phyloP scores from a whole-genome alignment of 37 sponge, comb jelly and placozoan species.

The Hormiphora californensis region DNA sequence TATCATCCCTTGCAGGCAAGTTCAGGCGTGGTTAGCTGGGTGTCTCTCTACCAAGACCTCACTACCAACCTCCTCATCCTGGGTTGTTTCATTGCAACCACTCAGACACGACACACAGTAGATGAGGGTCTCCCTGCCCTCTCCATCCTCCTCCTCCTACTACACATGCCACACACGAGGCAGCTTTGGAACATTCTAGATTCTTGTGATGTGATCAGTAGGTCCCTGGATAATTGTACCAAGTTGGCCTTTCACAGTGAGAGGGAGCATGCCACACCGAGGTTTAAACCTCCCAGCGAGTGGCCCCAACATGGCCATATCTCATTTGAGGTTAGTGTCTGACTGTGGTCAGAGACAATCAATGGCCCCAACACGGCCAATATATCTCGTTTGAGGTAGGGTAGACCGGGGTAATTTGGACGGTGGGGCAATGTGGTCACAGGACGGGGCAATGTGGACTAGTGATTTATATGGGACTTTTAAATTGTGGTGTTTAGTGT shows the following conservation, averaged over 20 bases:
- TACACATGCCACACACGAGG: background rate
- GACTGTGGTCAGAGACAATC: too few species aligned
- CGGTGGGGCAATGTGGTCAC: too few species aligned
- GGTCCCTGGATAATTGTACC: constrained; percentile 23
- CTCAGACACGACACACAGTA: too few species aligned
- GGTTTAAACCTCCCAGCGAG: constrained; percentile 17
- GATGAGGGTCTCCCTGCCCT: constrained; percentile 2
- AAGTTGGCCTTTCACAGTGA: constrained; percentile 3
- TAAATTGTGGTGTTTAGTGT: too few species aligned
- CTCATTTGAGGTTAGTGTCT: too few species aligned
- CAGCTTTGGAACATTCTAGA: constrained; percentile 42
- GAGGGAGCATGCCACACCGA: constrained; percentile 2
- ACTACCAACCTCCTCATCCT: background rate
- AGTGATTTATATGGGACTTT: too few species aligned
- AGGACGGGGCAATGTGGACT: too few species aligned
- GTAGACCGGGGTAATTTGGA: too few species aligned
- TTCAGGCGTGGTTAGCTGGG: constrained; percentile 16
- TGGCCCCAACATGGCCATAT: constrained; percentile 20
- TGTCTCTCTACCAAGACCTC: constrained; percentile 45
- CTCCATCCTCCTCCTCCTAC: constrained; percentile 42
- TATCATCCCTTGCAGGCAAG: background rate
- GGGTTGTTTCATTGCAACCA: constrained; percentile 26
- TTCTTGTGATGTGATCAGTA: constrained; percentile 42
- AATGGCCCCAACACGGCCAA: too few species aligned
- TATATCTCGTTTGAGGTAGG: too few species aligned